A percentile compares a stretch with the other conserved stretches of the same genome.
phyloP scores from a whole-genome alignment of 53 echinoderm and acorn worm genomes.

The Actinopyga echinites region DNA sequence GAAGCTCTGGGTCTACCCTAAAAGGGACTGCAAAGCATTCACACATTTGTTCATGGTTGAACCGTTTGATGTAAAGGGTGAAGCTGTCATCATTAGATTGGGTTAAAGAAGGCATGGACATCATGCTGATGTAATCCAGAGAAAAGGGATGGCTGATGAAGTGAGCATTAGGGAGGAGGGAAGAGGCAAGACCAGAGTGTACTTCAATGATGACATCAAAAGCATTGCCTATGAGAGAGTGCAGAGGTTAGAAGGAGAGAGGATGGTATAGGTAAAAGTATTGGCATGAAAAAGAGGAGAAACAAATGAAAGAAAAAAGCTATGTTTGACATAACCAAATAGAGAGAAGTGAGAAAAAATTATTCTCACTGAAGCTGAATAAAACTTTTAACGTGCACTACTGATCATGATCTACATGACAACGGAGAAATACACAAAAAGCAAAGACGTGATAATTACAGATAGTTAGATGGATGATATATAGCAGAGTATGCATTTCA shows the following conservation, averaged over 20 bases:
- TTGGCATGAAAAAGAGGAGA: not conserved
- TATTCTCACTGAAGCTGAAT: not conserved
- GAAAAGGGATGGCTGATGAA: constrained; percentile 58
- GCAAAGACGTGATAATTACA: no score
- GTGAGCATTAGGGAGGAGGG: constrained; percentile 56
- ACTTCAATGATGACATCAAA: constrained; percentile 73
- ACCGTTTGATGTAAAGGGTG: constrained; percentile 57
- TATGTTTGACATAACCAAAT: no score
- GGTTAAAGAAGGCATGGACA: constrained; percentile 44
- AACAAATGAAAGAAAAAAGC: no score
- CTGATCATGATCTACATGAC: no score
- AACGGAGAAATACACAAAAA: no score
- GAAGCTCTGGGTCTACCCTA: constrained; percentile 58
- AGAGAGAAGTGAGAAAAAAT: not conserved
- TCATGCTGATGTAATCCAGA: not conserved
- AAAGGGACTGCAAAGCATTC: constrained; percentile 66
- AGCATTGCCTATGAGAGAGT: constrained; percentile 64
- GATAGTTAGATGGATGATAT: no score
- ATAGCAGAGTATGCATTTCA: no score
- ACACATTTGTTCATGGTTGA: constrained; percentile 62
- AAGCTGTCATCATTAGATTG: constrained; percentile 45
- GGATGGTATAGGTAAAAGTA: not conserved
- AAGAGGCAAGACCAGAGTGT: constrained; percentile 56
- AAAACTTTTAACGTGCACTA: no score
- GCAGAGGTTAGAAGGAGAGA: not conserved